Evolutionary conservation across 2,888 invertebrate genomes (phyloP).

Genomic region (Ochropleura plecta): DNA sequence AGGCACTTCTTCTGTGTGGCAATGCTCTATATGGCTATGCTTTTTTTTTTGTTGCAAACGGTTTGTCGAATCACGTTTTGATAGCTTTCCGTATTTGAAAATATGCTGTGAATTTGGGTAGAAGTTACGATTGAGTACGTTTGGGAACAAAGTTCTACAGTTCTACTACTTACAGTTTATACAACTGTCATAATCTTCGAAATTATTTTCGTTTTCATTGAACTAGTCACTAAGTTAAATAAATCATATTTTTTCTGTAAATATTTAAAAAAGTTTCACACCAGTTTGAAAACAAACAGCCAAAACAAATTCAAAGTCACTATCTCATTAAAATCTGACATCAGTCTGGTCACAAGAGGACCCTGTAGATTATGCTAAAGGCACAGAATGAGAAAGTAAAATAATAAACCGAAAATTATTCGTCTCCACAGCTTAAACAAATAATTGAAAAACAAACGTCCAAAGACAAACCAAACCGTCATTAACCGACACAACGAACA

Average conservation of each 20-base stretch:
- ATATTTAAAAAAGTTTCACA: background rate
- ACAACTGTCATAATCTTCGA: background rate
- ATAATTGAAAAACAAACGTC: slow-evolving; percentile 52
- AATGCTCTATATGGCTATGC: slow-evolving; percentile 15
- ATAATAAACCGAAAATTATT: background rate
- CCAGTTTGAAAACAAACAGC: background rate
- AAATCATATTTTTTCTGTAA: background rate
- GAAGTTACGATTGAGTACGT: background rate
- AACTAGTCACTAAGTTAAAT: too few relatives aligned
- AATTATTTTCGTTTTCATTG: background rate
- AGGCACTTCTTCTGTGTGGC: background rate
- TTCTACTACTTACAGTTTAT: too few relatives aligned
- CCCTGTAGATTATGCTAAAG: background rate
- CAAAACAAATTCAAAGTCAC: background rate
- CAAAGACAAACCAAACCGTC: slow-evolving; percentile 44
- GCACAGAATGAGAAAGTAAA: background rate
- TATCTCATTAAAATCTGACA: background rate
- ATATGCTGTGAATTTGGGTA: background rate
- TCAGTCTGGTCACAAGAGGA: background rate
- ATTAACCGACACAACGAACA: slow-evolving; percentile 69
- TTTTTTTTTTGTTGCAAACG: background rate
- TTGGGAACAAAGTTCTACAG: too few relatives aligned
- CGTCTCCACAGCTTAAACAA: slow-evolving; percentile 21
- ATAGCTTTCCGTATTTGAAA: slow-evolving; percentile 26
- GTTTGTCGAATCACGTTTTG: slow-evolving; percentile 4